A percentile compares a stretch with the other conserved stretches of the same genome.
phyloP scores from a whole-genome alignment of 2,888 invertebrate species.

The Drosophila tanythrix region DNA sequence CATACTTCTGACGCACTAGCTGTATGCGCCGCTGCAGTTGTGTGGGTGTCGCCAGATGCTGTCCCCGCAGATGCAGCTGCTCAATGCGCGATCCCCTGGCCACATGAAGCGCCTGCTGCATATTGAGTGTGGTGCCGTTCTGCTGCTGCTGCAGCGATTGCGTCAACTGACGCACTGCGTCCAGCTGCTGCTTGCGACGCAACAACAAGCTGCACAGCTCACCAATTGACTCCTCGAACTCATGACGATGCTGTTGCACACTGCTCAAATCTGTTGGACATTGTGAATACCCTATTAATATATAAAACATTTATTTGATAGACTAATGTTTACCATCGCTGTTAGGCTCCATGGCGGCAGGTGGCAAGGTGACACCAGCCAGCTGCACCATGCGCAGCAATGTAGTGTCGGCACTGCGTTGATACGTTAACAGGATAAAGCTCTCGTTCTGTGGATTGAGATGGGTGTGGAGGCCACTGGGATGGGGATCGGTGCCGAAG shows the following conservation, averaged over 20 bases:
- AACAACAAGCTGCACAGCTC: slow-evolving; percentile 71
- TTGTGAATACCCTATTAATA: background rate
- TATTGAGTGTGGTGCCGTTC: slow-evolving; percentile 2
- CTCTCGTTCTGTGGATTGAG: slow-evolving; percentile 65
- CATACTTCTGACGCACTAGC: slow-evolving; percentile 51
- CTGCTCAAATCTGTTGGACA: slow-evolving; percentile 58
- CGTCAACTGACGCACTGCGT: slow-evolving; percentile 58
- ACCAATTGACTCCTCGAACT: slow-evolving; percentile 73
- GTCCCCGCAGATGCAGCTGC: slow-evolving; percentile 53
- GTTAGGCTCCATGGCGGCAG: slow-evolving; percentile 40
- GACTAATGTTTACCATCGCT: slow-evolving; percentile 42
- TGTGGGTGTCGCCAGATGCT: slow-evolving; percentile 68
- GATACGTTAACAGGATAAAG: slow-evolving; percentile 72
- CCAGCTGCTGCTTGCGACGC: slow-evolving; percentile 66
- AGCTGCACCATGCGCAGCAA: slow-evolving; percentile 79
- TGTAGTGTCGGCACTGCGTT: slow-evolving; percentile 34
- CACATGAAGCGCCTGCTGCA: slow-evolving; percentile 41
- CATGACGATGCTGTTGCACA: slow-evolving; percentile 74
- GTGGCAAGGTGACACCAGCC: slow-evolving; percentile 22
- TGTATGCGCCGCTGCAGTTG: slow-evolving; percentile 67
- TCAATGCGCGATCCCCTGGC: slow-evolving; percentile 56
- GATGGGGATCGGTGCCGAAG: slow-evolving; percentile 58
- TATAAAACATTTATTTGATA: background rate
- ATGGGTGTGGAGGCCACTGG: slow-evolving; percentile 65
- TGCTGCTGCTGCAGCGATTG: slow-evolving; percentile 11